Evolutionary conservation across 2,888 invertebrate species (phyloP).

Genomic region (Xanthia togata): DNA sequence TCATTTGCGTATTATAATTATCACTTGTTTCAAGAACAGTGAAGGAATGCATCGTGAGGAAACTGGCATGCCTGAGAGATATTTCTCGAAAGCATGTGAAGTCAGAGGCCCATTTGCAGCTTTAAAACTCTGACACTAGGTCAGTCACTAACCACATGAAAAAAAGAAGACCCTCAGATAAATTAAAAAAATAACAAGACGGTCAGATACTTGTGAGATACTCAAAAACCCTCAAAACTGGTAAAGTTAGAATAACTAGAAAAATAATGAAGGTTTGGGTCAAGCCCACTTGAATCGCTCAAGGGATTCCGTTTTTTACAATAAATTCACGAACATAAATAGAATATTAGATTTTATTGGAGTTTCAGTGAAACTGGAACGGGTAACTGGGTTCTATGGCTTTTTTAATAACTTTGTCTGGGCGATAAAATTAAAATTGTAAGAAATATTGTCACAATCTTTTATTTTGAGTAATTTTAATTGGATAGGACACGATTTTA

Average conservation of each 20-base stretch:
- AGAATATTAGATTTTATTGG: conserved; percentile 45
- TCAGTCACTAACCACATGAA: no score
- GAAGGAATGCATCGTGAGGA: no score
- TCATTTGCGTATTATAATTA: no score
- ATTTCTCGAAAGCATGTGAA: no score
- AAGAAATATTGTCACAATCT: neutral
- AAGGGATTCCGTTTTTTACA: conserved; percentile 38
- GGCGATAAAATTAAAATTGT: neutral
- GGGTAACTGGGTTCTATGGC: neutral
- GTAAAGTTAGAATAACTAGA: conserved; percentile 56
- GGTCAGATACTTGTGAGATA: conserved; percentile 31
- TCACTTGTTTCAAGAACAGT: no score
- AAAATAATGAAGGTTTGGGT: conserved; percentile 64
- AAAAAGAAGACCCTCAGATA: neutral
- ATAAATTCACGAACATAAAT: conserved; percentile 52
- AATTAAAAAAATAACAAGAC: conserved; percentile 37
- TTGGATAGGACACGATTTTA: no score
- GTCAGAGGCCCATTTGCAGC: no score
- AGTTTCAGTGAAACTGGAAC: conserved; percentile 19
- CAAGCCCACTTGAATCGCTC: conserved; percentile 47
- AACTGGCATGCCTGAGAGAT: no score
- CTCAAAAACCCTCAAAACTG: conserved; percentile 43
- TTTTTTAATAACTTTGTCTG: conserved; percentile 20
- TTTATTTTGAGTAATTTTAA: no score
- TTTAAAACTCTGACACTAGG: no score